Evolutionary conservation across 2,888 invertebrate genomes (phyloP), one percentile per base, ranked within the genome.

Genomic region (Nemoura dubitans): DNA sequence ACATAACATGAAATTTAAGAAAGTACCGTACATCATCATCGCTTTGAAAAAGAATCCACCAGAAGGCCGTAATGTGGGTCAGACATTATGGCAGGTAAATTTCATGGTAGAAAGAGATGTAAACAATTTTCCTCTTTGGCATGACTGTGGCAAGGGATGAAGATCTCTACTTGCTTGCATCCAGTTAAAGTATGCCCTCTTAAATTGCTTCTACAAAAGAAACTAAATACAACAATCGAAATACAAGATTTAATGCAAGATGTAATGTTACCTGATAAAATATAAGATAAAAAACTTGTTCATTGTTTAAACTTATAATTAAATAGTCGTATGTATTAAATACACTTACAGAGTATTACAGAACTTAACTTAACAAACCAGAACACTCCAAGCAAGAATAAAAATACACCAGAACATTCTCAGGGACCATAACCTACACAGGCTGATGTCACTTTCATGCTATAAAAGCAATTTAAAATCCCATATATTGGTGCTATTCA

Each of bases 351-450:
- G 59, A 16, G 2, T 1, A 59, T 59, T 59, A 21, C 3, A 59
- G 2, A 21, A 21, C 21, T 59, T 7, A 59, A 16, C 59, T 59
- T 7, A 59, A 16, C 59, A 21, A 10, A 1, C 1, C 59, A 1
- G 59, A 59, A 7, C 59, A 59, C 21, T 14, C 3, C 3, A 7
- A 21, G 6, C 21, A 59, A 59, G 21, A 59, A 59, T 21, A 36
- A 10, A 59, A 7, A 59, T 59, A 16, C 21, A 21, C 59, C 59
- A 59, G 59, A 21, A 59, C 59, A 59, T 59, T 16, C 16, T 7
- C 36, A 36, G 36, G 36, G 59, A 78, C 16, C 78, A 78, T 78
- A 78, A 78, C 78, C 78, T 78, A 78, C 78, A 78, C 78, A 78
- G 28, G 16, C 78, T 26, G 78, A 78, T 78, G 78, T 78, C 78